phyloP scores from a whole-genome alignment of 2,113 vertebrate genomes.

The Tetrao urogallus region DNA sequence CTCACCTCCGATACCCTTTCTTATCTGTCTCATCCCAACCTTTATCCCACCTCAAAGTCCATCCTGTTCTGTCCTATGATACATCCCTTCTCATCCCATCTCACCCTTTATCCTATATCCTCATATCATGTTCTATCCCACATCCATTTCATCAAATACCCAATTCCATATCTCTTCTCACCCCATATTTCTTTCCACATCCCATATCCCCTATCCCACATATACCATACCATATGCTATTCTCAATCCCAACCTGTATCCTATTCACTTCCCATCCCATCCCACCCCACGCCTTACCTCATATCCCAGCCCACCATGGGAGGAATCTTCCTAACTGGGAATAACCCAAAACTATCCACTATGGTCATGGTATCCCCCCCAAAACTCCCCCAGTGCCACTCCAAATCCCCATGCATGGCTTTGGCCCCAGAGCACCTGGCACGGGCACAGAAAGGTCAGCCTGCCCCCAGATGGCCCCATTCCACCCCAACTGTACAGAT shows the following conservation, averaged over 20 bases:
- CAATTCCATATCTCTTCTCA: too few relatives aligned
- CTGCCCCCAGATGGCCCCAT: not conserved
- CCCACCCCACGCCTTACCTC: accelerated
- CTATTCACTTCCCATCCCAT: not conserved
- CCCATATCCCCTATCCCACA: too few relatives aligned
- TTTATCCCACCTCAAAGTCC: not conserved
- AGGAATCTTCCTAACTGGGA: not conserved
- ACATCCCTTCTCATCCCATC: not conserved
- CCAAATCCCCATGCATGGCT: accelerated
- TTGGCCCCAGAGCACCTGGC: not conserved
- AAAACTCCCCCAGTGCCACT: not conserved
- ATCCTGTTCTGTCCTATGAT: not conserved
- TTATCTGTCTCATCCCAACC: not conserved
- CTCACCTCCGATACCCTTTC: too few relatives aligned
- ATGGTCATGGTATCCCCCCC: not conserved
- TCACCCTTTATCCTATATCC: not conserved
- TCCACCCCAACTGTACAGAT: not conserved
- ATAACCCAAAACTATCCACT: not conserved
- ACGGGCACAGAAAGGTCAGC: accelerated
- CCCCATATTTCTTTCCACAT: not conserved
- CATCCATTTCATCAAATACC: too few relatives aligned
- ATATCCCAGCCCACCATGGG: accelerated
- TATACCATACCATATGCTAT: not conserved
- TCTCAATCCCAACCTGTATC: not conserved
- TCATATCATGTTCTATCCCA: too few relatives aligned